Evolutionary conservation across 35 echinoderm and acorn worm species (phyloP).

Genomic region (Heliocidaris erythrogramma): DNA sequence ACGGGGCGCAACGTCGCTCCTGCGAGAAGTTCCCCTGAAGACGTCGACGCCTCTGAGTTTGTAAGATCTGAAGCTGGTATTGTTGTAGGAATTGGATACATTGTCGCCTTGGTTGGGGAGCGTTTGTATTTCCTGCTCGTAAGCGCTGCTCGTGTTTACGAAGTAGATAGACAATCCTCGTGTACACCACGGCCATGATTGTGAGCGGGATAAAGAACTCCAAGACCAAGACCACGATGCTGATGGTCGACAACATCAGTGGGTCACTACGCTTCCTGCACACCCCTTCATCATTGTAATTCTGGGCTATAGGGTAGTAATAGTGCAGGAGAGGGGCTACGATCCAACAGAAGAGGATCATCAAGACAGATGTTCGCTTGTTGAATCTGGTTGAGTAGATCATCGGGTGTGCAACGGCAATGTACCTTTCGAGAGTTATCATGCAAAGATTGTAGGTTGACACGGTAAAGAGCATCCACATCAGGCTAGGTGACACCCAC

Average conservation of each 20-base stretch:
- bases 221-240: conserved; percentile 63
- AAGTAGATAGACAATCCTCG: conserved; percentile 39
- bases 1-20: conserved; percentile 9
- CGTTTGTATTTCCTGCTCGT: background rate
- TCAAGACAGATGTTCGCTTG: conserved; percentile 27
- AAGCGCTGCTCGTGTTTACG: conserved; percentile 37
- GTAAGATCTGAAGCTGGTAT: background rate
- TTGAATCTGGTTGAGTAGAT: conserved; percentile 53
- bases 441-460: conserved; percentile 77
- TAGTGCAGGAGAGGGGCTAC: conserved; percentile 59
- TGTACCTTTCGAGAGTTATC: conserved; percentile 69
- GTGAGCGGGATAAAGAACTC: conserved; percentile 67
- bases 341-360: conserved; percentile 68
- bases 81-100: background rate
- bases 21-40: background rate
- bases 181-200: conserved; percentile 60
- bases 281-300: conserved; percentile 46
- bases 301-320: conserved; percentile 64
- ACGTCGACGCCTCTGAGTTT: background rate
- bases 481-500: conserved; percentile 62
- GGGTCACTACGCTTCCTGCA: conserved; percentile 53
- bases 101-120: background rate
- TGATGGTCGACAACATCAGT: background rate
- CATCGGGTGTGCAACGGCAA: conserved; percentile 73
- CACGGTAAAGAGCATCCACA: conserved; percentile 72